Evolutionary conservation across 1,140 invertebrate species (phyloP).

Genomic region (Vanessa tameamea): DNA sequence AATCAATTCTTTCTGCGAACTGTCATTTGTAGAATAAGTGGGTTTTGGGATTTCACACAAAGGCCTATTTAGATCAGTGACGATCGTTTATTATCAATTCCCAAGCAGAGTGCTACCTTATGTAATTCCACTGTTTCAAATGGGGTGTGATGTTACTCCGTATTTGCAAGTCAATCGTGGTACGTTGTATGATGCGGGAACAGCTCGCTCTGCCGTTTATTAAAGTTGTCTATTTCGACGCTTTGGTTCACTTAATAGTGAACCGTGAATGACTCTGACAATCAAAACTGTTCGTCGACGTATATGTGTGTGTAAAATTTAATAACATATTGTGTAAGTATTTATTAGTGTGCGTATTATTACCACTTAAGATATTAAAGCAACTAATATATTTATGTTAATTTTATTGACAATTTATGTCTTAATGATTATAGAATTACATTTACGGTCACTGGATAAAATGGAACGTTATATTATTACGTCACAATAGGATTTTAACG

Average conservation of each 20-base stretch:
- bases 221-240: constrained; percentile 2
- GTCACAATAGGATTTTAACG: too few relatives aligned
- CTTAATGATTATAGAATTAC: too few relatives aligned
- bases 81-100: not conserved
- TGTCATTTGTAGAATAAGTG: too few relatives aligned
- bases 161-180: constrained; percentile 9
- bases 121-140: constrained; percentile 8
- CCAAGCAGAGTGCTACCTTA: not conserved
- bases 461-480: too few relatives aligned
- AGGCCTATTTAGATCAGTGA: not conserved
- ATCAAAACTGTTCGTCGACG: not conserved
- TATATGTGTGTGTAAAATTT: too few relatives aligned
- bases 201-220: constrained; percentile 1
- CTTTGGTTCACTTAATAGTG: not conserved
- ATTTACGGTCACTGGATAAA: too few relatives aligned
- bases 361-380: too few relatives aligned
- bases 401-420: too few relatives aligned
- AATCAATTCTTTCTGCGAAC: too few relatives aligned
- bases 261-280: not conserved
- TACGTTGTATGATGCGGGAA: not conserved
- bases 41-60: not conserved
- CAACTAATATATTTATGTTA: too few relatives aligned
- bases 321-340: too few relatives aligned
- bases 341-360: too few relatives aligned
- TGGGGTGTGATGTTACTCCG: not conserved